A percentile compares a stretch with the other conserved stretches of the same genome.
These are phyloP conservation scores for Quadroppia sp. DNA, from an alignment of 2,888 invertebrate species.

Conservation along the genomic window DNA sequence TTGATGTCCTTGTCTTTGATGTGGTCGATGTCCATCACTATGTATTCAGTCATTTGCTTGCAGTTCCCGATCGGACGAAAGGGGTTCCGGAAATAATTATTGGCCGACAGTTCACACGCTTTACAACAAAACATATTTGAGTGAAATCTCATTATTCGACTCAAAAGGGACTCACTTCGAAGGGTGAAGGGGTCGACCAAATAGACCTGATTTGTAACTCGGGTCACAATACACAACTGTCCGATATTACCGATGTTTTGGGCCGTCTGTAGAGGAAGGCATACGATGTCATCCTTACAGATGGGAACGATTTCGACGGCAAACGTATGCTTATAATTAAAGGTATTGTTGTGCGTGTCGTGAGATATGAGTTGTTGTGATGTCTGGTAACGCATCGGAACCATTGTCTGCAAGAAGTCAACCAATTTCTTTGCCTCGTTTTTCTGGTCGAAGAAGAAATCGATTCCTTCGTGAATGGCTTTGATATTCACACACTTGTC, in stretches of 20 bases:
- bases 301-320: slow-evolving; percentile 93
- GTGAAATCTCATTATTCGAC: not conserved
- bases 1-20: slow-evolving; percentile 55
- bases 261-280: slow-evolving; percentile 77
- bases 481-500: slow-evolving; percentile 83
- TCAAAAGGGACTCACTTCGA: slow-evolving; percentile 43
- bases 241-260: slow-evolving; percentile 73
- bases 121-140: slow-evolving; percentile 43
- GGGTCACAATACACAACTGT: slow-evolving; percentile 77
- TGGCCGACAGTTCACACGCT: slow-evolving; percentile 79
- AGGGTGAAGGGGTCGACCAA: slow-evolving; percentile 75
- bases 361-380: slow-evolving; percentile 95
- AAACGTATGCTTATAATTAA: slow-evolving; percentile 88
- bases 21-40: slow-evolving; percentile 88
- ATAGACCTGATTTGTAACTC: slow-evolving; percentile 83
- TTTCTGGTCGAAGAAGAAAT: slow-evolving; percentile 87
- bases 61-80: slow-evolving; percentile 84
- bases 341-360: slow-evolving; percentile 92
- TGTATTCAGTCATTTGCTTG: slow-evolving; percentile 82
- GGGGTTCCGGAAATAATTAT: slow-evolving; percentile 77
- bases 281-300: slow-evolving; percentile 77
- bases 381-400: slow-evolving; percentile 70
- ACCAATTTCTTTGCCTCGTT: slow-evolving; percentile 90
- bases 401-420: slow-evolving; percentile 79
- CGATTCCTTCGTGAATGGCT: slow-evolving; percentile 76